Percentiles rank a stretch among this genome's conserved stretches.
Conservation (phyloP, 1,140 invertebrate species). For the Orius laevigatus region DNA sequence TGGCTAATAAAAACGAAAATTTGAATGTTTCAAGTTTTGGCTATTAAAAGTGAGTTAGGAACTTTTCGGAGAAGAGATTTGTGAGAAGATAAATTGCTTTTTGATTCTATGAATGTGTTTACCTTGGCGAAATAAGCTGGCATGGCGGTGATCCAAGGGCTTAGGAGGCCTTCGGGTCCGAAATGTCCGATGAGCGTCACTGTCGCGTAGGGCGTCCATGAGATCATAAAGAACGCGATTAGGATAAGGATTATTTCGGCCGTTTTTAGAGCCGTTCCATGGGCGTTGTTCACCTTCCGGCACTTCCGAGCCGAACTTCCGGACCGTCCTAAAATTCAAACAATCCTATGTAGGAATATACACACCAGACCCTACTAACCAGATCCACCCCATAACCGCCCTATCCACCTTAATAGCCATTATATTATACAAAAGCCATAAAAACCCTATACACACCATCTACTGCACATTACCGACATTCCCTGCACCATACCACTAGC, state of each 20-base stretch:
- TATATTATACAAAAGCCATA: too few species aligned
- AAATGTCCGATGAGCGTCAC: slow-evolving; percentile 37
- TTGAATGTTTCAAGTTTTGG: too few species aligned
- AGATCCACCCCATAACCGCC: too few species aligned
- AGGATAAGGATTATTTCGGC: slow-evolving; percentile 33
- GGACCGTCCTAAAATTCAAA: too few species aligned
- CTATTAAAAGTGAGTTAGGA: too few species aligned
- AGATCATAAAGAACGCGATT: slow-evolving; percentile 30
- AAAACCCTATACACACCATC: too few species aligned
- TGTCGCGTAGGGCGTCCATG: slow-evolving; percentile 35
- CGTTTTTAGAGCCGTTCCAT: slow-evolving; percentile 23
- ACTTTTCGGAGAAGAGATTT: neutral
- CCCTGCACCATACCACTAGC: too few species aligned
- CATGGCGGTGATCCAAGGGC: slow-evolving; percentile 26
- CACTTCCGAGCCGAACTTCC: neutral
- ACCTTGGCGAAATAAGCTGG: slow-evolving; percentile 31
- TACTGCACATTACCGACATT: too few species aligned
- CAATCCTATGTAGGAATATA: too few species aligned
- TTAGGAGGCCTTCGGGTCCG: slow-evolving; percentile 23
- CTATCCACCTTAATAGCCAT: too few species aligned
- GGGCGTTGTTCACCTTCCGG: slow-evolving; percentile 6
- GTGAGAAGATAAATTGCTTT: neutral
- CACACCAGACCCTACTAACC: too few species aligned
- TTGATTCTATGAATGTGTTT: slow-evolving; percentile 7
- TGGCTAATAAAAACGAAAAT: too few species aligned